These are phyloP conservation scores for Entomobrya proxima DNA, from an alignment of 2,888 invertebrate genomes.

Conservation along the genomic window DNA sequence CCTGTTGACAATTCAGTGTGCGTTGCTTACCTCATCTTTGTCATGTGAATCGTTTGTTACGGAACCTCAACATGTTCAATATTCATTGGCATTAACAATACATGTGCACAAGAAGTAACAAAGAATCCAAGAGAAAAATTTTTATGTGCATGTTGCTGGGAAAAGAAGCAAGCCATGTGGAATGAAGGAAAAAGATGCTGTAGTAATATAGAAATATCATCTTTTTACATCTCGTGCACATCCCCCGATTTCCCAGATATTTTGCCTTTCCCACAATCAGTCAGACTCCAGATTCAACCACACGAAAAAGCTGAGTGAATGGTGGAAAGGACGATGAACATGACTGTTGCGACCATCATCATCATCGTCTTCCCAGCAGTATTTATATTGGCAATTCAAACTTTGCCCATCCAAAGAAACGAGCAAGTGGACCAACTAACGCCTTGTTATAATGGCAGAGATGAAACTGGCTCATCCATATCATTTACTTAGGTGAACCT, in stretches of 20 bases:
- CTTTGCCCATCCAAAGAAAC: conserved; percentile 45
- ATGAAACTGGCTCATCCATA: conserved; percentile 38
- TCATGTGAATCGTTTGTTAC: neutral
- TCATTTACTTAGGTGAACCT: conserved; percentile 17
- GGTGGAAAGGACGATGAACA: conserved; percentile 11
- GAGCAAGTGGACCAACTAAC: conserved; percentile 40
- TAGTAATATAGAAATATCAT: neutral
- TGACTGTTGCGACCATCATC: conserved; percentile 35
- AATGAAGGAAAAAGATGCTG: neutral
- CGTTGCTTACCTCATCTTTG: no score
- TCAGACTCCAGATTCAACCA: conserved; percentile 25
- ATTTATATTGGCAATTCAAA: conserved; percentile 55
- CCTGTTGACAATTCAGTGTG: no score
- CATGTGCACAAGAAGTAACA: neutral
- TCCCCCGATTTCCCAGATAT: conserved; percentile 16
- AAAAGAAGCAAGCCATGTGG: neutral
- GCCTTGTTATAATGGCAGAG: conserved; percentile 31
- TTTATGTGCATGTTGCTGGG: neutral
- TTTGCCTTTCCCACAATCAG: conserved; percentile 12
- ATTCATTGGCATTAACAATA: neutral
- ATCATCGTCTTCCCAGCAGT: conserved; percentile 28
- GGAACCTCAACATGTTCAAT: neutral
- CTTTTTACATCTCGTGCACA: neutral
- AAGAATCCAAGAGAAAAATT: neutral
- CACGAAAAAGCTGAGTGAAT: neutral